Base-by-base conservation (phyloP, 2,888 invertebrate genomes). In the Leucoptera coffeella region DNA sequence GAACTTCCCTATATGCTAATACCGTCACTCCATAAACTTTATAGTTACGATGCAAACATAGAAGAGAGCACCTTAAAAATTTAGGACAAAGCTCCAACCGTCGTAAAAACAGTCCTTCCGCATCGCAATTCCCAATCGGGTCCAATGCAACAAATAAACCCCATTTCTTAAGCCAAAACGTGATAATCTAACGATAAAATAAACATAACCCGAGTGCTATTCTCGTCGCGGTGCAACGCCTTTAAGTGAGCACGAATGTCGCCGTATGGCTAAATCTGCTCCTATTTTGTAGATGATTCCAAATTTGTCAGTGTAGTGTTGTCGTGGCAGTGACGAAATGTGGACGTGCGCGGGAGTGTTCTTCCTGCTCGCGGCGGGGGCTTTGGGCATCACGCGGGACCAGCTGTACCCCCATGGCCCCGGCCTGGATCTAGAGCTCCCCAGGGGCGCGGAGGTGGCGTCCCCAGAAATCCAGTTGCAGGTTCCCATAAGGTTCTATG, bases 401-500 rank as follows among this genome's bases (percentile, higher is more conserved):
- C 65, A 76, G 39, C 62, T 81, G 38, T 82, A 80, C 53, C 76
- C 80, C 3, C 69, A 72, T 42, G 79, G 80, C 7, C 48, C 47
- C 1, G 61, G 64, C 1, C 52, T 73, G 32, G 82, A 81, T 44
- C 50, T 58, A 25, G 45, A 53, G 19, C 50, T 85, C 28, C 73
- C 74, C 9, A 49, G 44, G 25, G 73, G 72, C 1, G 74, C 77
- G 37, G 83, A 84, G 35, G 56, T 76, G 10, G 72, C 81, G n/a
- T 77, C 82, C 8, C 71, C 73, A 1, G 83, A 85, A 47, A 58
- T 82, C 4, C 45, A 48, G 3, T 71, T 90, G 2, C 72, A 69
- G 42, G 80, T 82, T 19, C 88, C 92, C 2, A 75, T 94, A 29
- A 69, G 76, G 26, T 90, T 90, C 62, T 94, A 81, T 51, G 85